Conservation (phyloP, 2,888 invertebrate species). For the Aspidiotus destructor region DNA sequence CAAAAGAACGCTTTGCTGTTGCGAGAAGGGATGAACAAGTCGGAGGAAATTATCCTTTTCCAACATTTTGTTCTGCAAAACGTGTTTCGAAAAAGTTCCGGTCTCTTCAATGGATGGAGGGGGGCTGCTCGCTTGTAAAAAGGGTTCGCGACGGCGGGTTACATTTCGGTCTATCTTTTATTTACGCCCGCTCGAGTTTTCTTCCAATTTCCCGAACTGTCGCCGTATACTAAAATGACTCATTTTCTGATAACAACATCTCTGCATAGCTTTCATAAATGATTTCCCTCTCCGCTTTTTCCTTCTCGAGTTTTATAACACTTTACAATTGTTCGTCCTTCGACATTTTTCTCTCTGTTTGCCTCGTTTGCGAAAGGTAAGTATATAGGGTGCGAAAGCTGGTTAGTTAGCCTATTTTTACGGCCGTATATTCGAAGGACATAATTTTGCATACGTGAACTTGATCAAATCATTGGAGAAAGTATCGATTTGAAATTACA, state of each 20-base stretch:
- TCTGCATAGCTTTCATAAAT: slow-evolving; percentile 32
- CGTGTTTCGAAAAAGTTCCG: slow-evolving; percentile 33
- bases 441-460: no score
- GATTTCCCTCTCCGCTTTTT: slow-evolving; percentile 24
- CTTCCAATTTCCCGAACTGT: slow-evolving; percentile 34
- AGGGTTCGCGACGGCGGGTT: slow-evolving; percentile 21
- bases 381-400: no score
- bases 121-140: slow-evolving; percentile 11
- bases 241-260: slow-evolving; percentile 34
- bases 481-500: no score
- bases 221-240: slow-evolving; percentile 32
- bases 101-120: slow-evolving; percentile 18
- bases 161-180: slow-evolving; percentile 26
- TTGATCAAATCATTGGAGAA: no score
- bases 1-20: slow-evolving; percentile 22
- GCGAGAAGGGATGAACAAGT: slow-evolving; percentile 11
- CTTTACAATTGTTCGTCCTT: slow-evolving; percentile 26
- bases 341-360: slow-evolving; percentile 25
- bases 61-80: slow-evolving; percentile 31
- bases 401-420: no score
- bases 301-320: slow-evolving; percentile 30
- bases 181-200: slow-evolving; percentile 33
- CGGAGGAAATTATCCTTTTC: slow-evolving; percentile 32
- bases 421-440: no score
- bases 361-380: background rate